Evolutionary conservation across 2,888 invertebrate genomes (phyloP).

Genomic region (Parnassius mnemosyne): DNA sequence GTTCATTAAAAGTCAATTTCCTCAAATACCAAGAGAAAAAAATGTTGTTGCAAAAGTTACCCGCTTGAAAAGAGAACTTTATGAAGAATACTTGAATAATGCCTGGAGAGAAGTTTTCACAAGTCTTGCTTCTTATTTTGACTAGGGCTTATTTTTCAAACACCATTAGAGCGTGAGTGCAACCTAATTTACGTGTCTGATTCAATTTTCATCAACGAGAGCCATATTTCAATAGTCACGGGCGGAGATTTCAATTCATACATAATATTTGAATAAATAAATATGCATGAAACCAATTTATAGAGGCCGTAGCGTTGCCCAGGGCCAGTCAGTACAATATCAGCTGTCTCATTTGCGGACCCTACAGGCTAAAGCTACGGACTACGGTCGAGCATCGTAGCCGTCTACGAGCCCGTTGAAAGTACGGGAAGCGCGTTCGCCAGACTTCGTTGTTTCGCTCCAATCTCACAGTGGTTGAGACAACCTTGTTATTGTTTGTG

Average conservation of each 20-base stretch:
- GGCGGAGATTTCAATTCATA: constrained; percentile 77
- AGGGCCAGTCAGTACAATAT: constrained; percentile 61
- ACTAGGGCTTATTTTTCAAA: constrained; percentile 41
- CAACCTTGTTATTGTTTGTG: constrained; percentile 26
- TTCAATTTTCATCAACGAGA: constrained; percentile 67
- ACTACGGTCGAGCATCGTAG: constrained; percentile 42
- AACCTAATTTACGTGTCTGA: constrained; percentile 68
- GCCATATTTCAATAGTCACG: constrained; percentile 74
- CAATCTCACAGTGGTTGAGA: constrained; percentile 17
- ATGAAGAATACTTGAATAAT: constrained; percentile 47
- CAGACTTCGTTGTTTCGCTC: constrained; percentile 42
- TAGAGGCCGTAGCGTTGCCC: constrained; percentile 56
- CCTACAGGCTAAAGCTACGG: constrained; percentile 48
- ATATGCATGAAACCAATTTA: constrained; percentile 81
- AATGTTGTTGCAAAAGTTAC: constrained; percentile 43
- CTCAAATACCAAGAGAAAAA: constrained; percentile 50
- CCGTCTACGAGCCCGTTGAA: constrained; percentile 49
- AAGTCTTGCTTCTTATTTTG: constrained; percentile 37
- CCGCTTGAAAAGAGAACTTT: constrained; percentile 39
- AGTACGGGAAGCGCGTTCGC: constrained; percentile 28
- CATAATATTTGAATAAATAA: constrained; percentile 79
- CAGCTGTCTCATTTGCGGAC: constrained; percentile 71
- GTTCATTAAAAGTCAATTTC: constrained; percentile 58
- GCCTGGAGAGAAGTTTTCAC: constrained; percentile 37
- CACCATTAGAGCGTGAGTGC: constrained; percentile 41